Conservation (phyloP, 2,797 vertebrate species). For the Anas bernieri region DNA sequence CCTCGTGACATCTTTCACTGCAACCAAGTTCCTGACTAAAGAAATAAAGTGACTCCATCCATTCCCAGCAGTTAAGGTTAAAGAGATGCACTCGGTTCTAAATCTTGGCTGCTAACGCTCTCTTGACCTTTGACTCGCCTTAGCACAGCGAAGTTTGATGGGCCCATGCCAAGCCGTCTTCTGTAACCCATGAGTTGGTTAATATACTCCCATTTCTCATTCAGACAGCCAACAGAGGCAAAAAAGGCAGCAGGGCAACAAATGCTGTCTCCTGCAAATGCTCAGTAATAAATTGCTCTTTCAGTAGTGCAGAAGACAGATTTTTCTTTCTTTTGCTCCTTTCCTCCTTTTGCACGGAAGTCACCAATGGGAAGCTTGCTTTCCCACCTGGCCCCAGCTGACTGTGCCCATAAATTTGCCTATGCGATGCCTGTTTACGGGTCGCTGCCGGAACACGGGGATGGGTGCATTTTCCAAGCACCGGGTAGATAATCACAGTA, state of each 20-base stretch:
- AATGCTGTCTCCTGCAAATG: slow-evolving; percentile 91
- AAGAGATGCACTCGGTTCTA: slow-evolving; percentile 59
- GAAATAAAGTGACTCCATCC: slow-evolving; percentile 60
- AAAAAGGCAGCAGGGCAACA: slow-evolving; percentile 89
- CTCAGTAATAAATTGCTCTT: slow-evolving; percentile 95
- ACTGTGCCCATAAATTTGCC: slow-evolving; percentile 83
- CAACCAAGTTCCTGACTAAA: slow-evolving; percentile 48
- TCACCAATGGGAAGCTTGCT: slow-evolving; percentile 72
- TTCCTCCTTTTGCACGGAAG: slow-evolving; percentile 70
- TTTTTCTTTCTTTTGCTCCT: slow-evolving; percentile 84
- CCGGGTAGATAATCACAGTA: slow-evolving; percentile 84
- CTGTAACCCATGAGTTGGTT: slow-evolving; percentile 81
- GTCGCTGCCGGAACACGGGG: slow-evolving; percentile 81
- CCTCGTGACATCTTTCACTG: slow-evolving; percentile 1
- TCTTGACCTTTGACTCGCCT: slow-evolving; percentile 77
- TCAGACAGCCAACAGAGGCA: slow-evolving; percentile 85
- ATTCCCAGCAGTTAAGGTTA: slow-evolving; percentile 68
- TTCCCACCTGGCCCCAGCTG: slow-evolving; percentile 81
- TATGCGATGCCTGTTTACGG: slow-evolving; percentile 79
- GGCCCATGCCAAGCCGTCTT: slow-evolving; percentile 77
- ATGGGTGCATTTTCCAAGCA: slow-evolving; percentile 79
- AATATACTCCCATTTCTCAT: slow-evolving; percentile 90
- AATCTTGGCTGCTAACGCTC: slow-evolving; percentile 63
- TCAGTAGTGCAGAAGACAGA: slow-evolving; percentile 89
- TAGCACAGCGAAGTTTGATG: slow-evolving; percentile 78